Evolutionary conservation across 2,888 invertebrate species (phyloP), one percentile per base, ranked within the genome.

Genomic region (Phania funesta): DNA sequence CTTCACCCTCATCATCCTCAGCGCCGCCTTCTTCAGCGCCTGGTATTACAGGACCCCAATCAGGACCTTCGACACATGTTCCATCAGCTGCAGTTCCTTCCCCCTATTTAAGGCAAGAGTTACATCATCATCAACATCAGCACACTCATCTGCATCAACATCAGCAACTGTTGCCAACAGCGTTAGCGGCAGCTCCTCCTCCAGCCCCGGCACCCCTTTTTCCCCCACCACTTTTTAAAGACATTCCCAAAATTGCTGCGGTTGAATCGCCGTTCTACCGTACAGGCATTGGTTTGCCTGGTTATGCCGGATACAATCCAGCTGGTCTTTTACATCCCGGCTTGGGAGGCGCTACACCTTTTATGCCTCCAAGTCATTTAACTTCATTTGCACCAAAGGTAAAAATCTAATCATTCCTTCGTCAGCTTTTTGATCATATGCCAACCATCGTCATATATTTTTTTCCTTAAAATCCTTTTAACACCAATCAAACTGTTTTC

Each of bases 81-180:
- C 88, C 91, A 88, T 84, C 86, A 83, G 64, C 75, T 11, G 44
- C 70, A 8, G 68, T 80, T 41, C 75, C 88, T 20, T 85, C 88
- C 38, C 93, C 94, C 65, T 94, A 94, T 86, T 93, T 95, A 88
- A 93, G 96, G 87, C 96, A 96, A 64, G 97, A 96, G 92, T 95
- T 97, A 94, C 97, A 97, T 91, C 97, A 97, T 92, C 97, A 97
- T 92, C 97, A 96, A 91, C 97, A 97, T 92, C 97, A 97, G 89
- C 97, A 97, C 91, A 96, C 96, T 68, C 96, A 97, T 91, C 95
- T 97, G 87, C 97, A 97, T 92, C 96, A 96, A 89, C 96, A 96
- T 90, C 96, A 96, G 90, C 95, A 95, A 85, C 93, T 95, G 75
- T 93, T 94, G 75, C 92, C 94, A 77, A 93, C 94, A 64, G 93